Conservation (phyloP, 2,113 vertebrate species). For the Himantopus leucocephalus region DNA sequence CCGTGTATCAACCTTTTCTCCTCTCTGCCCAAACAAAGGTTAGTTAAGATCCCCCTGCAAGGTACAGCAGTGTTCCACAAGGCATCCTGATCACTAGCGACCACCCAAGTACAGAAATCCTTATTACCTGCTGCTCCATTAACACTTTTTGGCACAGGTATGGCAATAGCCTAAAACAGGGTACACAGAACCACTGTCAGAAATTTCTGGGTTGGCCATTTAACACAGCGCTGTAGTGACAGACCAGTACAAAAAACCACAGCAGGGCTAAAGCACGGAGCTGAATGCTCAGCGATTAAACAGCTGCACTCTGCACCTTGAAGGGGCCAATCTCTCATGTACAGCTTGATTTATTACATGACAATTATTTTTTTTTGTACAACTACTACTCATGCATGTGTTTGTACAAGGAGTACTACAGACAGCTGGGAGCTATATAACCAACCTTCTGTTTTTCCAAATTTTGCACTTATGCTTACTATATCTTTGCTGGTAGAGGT, state of each 20-base stretch:
- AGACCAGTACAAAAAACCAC: not conserved
- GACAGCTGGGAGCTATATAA: slow-evolving; percentile 2
- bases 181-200: not conserved
- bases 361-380: not conserved
- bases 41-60: not conserved
- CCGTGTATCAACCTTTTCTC: not conserved
- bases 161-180: not conserved
- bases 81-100: not conserved
- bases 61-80: not conserved
- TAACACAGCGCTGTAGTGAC: not conserved
- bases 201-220: not conserved
- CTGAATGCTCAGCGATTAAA: not conserved
- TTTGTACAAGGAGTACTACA: not conserved
- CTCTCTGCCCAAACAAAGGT: not conserved
- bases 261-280: not conserved
- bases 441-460: not conserved
- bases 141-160: not conserved
- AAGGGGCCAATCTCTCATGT: not conserved
- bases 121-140: not conserved
- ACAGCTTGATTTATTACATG: not conserved
- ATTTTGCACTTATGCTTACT: not conserved
- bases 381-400: not conserved
- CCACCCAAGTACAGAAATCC: not conserved
- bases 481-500: not conserved
- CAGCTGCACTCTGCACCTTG: not conserved